phyloP scores from a whole-genome alignment of 92 coral and sea anemone genomes.

The Pocillopora grandis region DNA sequence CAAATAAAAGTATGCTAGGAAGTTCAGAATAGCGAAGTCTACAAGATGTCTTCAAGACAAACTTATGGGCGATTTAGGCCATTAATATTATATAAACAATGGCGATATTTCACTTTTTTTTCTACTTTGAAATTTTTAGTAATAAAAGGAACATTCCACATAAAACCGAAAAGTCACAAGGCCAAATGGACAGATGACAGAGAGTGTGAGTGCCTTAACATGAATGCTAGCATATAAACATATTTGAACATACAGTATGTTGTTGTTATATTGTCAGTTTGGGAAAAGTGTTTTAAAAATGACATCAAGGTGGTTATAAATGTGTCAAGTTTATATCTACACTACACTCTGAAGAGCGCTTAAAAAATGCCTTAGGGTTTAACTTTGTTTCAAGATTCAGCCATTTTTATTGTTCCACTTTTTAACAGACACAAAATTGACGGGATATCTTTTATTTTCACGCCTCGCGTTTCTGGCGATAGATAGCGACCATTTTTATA shows the following conservation, averaged over 20 bases:
- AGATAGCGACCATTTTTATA: too few relatives aligned
- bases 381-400: not conserved
- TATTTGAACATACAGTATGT: not conserved
- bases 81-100: conserved; percentile 44
- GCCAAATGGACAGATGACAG: conserved; percentile 38
- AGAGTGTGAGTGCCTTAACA: conserved; percentile 32
- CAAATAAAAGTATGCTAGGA: not conserved
- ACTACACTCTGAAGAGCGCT: not conserved
- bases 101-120: not conserved
- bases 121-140: not conserved
- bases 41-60: not conserved
- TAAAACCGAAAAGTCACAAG: conserved; percentile 28
- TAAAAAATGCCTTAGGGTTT: not conserved
- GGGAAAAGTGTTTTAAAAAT: not conserved
- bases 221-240: not conserved
- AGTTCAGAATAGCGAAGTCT: not conserved
- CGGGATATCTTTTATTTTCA: not conserved
- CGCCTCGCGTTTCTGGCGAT: not conserved
- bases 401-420: not conserved
- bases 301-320: not conserved
- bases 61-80: not conserved
- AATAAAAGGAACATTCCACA: conserved; percentile 44
- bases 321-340: not conserved
- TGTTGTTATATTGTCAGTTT: conserved; percentile 10
- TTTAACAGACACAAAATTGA: not conserved